Percentiles rank a stretch among this genome's conserved stretches.
Conservation (phyloP, 2,797 vertebrate species). For the Clangula hyemalis region DNA sequence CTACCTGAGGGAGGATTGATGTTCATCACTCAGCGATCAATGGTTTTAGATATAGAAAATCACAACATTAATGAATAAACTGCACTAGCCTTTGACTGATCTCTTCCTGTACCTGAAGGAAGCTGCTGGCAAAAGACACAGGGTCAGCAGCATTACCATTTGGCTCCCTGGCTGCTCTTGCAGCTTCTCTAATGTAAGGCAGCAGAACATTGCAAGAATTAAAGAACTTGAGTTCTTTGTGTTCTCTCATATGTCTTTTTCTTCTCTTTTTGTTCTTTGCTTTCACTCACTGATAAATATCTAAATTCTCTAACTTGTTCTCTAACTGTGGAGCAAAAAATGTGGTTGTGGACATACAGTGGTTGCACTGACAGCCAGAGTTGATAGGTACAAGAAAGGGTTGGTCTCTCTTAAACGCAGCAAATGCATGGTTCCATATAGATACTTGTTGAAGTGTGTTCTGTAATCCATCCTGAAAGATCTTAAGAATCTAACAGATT, state of each 20-base stretch:
- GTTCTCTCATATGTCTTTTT: neutral
- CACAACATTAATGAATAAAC: neutral
- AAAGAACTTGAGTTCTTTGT: neutral
- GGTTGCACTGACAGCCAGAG: neutral
- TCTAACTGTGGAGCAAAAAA: neutral
- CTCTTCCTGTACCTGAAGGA: neutral
- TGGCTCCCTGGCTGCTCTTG: neutral
- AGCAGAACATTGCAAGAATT: neutral
- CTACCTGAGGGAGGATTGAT: neutral
- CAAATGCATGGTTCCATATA: accelerated
- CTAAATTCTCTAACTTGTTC: neutral
- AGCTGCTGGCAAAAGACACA: neutral
- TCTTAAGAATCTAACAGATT: neutral
- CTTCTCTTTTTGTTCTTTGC: neutral
- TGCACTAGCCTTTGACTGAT: neutral
- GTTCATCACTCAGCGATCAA: neutral
- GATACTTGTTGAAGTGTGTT: neutral
- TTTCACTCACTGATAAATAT: neutral
- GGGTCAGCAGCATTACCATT: neutral
- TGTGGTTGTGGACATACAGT: neutral
- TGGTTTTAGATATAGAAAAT: neutral
- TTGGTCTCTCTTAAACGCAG: neutral
- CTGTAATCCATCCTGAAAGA: neutral
- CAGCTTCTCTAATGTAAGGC: neutral
- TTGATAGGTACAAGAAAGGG: neutral